Evolutionary conservation across 2,113 vertebrate genomes (phyloP), one percentile per base, ranked within the genome.

Genomic region (Thermophis baileyi): DNA sequence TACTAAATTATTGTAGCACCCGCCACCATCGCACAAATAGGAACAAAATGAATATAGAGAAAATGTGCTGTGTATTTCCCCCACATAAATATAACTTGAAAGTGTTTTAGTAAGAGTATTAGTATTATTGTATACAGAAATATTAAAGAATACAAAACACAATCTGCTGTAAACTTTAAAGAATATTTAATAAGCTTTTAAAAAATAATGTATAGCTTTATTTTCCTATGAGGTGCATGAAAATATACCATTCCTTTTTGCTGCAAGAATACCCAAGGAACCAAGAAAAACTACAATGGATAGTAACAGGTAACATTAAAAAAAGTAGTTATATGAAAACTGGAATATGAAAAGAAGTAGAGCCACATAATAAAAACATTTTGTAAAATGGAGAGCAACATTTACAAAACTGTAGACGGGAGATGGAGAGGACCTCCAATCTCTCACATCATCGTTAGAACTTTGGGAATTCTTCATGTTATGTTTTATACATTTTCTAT

Each of bases 181-280:
- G 95, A 96, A 94, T 96, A 96, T 97, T 97, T 97, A 97, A 97
- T 97, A 96, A 95, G 60, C 92, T 93, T 85, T 95, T 96, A 24
- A 97, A 97, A 97, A 97, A 97, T 96, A 97, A 97, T 96, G 96
- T 92, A 95, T 96, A 93, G 96, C 92, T 93, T 95, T 95, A 94
- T 94, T 94, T 95, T 93, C 94, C 95, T 91, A 94, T 96, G 96
- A 92, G 95, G 96, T 94, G 96, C 97, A 97, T 93, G 96, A 95
- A 95, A 96, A 94, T 46, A 94, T 93, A 94, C 88, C 94, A 94
- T 88, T 92, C n/a, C 81, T 69, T 88, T 92, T 91, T 89, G 88
- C 91, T 93, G 93, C 2, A 2, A 95, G 91, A 94, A 90, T 95
- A 95, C 30, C 87, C 92, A 90, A 87, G 89, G 94, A 93, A 49